Evolutionary conservation across 1,140 invertebrate genomes (phyloP).

Genomic region (Cephus cinctus): DNA sequence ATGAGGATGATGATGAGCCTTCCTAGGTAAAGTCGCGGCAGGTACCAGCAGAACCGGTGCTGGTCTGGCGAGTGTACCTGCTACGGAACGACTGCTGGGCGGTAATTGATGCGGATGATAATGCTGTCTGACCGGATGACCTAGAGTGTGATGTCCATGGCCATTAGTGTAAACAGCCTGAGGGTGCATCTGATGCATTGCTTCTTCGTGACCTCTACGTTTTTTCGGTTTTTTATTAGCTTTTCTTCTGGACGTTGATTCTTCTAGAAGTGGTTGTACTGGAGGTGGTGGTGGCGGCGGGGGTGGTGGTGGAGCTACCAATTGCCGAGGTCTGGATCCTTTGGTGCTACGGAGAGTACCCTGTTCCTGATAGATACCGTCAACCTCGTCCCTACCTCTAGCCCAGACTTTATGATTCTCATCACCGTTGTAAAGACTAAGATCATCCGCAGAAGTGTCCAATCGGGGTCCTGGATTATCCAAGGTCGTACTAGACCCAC

Average conservation of each 20-base stretch:
- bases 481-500: conserved; percentile 50
- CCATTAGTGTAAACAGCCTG: conserved; percentile 45
- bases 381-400: conserved; percentile 71
- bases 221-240: conserved; percentile 55
- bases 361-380: conserved; percentile 72
- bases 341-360: conserved; percentile 71
- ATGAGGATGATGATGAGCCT: conserved; percentile 50
- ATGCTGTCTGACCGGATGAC: conserved; percentile 53
- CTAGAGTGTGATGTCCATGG: conserved; percentile 50
- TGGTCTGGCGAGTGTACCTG: conserved; percentile 52
- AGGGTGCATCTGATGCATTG: conserved; percentile 39
- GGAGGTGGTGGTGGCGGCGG: conserved; percentile 64
- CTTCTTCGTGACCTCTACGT: conserved; percentile 46
- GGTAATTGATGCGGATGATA: conserved; percentile 53
- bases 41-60: conserved; percentile 58
- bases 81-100: conserved; percentile 53
- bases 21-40: conserved; percentile 59
- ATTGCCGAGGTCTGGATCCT: conserved; percentile 75
- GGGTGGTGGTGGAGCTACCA: conserved; percentile 77
- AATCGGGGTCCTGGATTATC: conserved; percentile 55
- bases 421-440: conserved; percentile 82
- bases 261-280: conserved; percentile 48
- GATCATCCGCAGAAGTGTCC: conserved; percentile 68
- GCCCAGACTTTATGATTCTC: conserved; percentile 94
- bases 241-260: conserved; percentile 50